Base-by-base conservation (phyloP, 2,888 invertebrate species). In the Drosophila pseudotalamancana region DNA sequence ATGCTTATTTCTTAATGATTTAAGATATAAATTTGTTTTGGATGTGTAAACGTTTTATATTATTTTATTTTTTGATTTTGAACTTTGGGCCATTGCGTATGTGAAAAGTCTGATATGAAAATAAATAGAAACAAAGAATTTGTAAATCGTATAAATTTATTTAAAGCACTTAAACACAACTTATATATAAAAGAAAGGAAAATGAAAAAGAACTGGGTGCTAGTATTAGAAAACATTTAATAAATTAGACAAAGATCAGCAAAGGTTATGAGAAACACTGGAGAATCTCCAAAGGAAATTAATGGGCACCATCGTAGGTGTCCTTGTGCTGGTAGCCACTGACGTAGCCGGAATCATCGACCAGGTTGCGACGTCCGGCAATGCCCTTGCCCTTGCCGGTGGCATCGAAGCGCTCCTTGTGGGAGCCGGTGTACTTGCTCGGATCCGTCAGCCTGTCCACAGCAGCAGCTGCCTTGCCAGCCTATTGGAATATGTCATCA, bases 341-440 rank as follows among this genome's bases (percentile, higher is more conserved):
- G 55, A 97, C 97, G 89, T 97, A 97, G 45, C 97, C 97, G 1
- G 95, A 94, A 18, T 92, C 93, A 79, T 96, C 95, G 16, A 94
- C 93, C 11, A 94, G 49, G 87, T 97, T 96, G 90, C 96, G 96
- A 50, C 97, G 93, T 18, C 97, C 97, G 2, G 95, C 93, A 56
- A 96, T 96, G 5, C 97, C 97, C 90, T 96, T 96, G 14, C 97
- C 97, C 90, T 96, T 97, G 61, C 97, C 97, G 21, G 93, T 92
- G 51, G 95, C 95, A 91, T 97, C 97, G 88, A 97, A 97, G 19
- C 97, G 94, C 83, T 97, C 96, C 90, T 95, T 96, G 90, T 96
- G 96, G 4, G 96, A 96, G 46, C 97, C 97, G 0, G 97, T 97
- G 91, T 97, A 97, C 89, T 96, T 97, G 83, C 94, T 94, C n/a